A percentile compares a stretch with the other conserved stretches of the same genome.
phyloP scores from a whole-genome alignment of 2,888 invertebrate species.

The Sylvicola cinctus region DNA sequence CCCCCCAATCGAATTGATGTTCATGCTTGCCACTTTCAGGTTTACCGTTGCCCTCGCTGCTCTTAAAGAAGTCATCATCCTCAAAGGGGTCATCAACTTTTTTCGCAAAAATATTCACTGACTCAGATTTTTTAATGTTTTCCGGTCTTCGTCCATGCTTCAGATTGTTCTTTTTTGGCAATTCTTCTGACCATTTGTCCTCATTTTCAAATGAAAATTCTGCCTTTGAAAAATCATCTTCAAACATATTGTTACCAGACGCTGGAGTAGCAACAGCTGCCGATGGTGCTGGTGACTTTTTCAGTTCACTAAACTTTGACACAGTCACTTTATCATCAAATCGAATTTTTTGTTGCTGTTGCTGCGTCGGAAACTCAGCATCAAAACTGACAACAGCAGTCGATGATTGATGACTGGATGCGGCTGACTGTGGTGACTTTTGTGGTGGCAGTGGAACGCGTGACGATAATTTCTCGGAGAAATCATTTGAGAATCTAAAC shows the following conservation, averaged over 20 bases:
- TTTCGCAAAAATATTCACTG: slow-evolving; percentile 71
- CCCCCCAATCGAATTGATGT: slow-evolving; percentile 14
- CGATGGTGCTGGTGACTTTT: too few relatives aligned
- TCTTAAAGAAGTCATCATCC: slow-evolving; percentile 59
- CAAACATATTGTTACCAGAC: slow-evolving; percentile 17
- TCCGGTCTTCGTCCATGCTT: slow-evolving; percentile 24
- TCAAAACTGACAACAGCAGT: slow-evolving; percentile 9
- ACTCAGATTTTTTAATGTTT: slow-evolving; percentile 69
- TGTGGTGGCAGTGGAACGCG: slow-evolving; percentile 12
- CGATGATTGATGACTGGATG: slow-evolving; percentile 8
- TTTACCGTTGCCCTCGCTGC: slow-evolving; percentile 1
- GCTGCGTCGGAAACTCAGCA: slow-evolving; percentile 9
- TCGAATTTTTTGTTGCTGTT: slow-evolving; percentile 22
- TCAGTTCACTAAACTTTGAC: slow-evolving; percentile 16
- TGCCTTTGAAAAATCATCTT: slow-evolving; percentile 36
- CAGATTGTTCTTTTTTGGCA: slow-evolving; percentile 16
- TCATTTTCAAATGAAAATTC: slow-evolving; percentile 24
- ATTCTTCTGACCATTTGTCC: slow-evolving; percentile 16
- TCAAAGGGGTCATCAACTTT: slow-evolving; percentile 81
- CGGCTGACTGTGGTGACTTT: slow-evolving; percentile 9
- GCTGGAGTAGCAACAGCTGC: neutral
- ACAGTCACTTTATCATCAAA: slow-evolving; percentile 54
- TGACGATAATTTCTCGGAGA: slow-evolving; percentile 25
- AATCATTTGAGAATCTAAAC: slow-evolving; percentile 39
- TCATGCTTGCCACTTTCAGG: slow-evolving; percentile 5